Evolutionary conservation across 2,797 vertebrate genomes (phyloP), one percentile per base, ranked within the genome.

Genomic region (Paratrypauchen microcephalus): DNA sequence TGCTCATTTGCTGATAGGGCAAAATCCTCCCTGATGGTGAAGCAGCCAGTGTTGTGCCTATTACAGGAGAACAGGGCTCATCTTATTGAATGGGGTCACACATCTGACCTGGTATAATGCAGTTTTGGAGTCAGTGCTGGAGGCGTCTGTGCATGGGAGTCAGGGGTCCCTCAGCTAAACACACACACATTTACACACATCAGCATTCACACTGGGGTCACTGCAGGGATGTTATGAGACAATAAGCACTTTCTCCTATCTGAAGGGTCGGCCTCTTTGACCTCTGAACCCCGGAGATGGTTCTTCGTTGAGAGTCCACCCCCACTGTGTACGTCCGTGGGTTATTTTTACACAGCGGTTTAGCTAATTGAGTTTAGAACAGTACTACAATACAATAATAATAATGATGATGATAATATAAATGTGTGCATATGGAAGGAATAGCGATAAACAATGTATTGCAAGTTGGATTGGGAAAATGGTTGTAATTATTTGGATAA

Each of bases 181-280:
- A 56, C 26, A 62, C 11, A 28, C 21, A 45, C 41, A 59, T 23
- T 13, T 32, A 28, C 39, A 39, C 58, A 47, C 30, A 45, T 66
- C n/a, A 24, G 55, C 45, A 47, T 56, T 66, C 55, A 41, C 28
- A 15, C 68, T 61, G n/a, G 39, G 63, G 58, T 39, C 50, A 65
- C 65, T 73, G 72, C 30, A 41, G 67, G 69, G 45, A 63, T 65
- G 71, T 61, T 60, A 67, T 69, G 74, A 66, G 79, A 81, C 69
- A 41, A 77, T 82, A 81, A 85, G 73, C 83, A 77, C 77, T 85
- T 87, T 84, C 82, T 82, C 85, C 85, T 83, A 88, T 90, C 84
- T 78, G 70, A 65, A 57, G 50, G 67, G 70, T 87, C 83, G 77
- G 80, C 68, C 74, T 76, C 68, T 78, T 72, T 75, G 72, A 87